Evolutionary conservation across 2,888 invertebrate species (phyloP).

Genomic region (Heliconius hortense): DNA sequence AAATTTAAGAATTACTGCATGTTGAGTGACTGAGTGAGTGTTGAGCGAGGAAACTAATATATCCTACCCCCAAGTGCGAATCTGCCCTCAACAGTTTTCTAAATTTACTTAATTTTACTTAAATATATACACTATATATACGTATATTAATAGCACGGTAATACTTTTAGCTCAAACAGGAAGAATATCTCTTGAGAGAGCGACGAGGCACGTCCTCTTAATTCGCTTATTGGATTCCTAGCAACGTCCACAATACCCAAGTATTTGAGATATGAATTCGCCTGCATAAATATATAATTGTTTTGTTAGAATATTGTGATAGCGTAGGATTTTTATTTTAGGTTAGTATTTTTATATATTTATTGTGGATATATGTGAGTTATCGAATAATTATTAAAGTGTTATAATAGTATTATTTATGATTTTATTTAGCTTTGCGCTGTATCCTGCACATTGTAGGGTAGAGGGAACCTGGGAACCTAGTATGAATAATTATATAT

Average conservation of each 20-base stretch:
- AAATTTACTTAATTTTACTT: background rate
- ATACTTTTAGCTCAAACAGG: slow-evolving; percentile 31
- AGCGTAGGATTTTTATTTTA: background rate
- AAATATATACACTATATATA: background rate
- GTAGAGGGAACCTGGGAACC: too few relatives aligned
- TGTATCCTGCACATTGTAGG: too few relatives aligned
- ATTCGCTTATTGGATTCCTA: slow-evolving; percentile 47
- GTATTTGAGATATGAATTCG: slow-evolving; percentile 27
- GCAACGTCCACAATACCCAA: slow-evolving; percentile 25
- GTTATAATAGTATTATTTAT: too few relatives aligned
- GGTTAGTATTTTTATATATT: background rate
- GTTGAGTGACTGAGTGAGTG: too few relatives aligned
- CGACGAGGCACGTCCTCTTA: slow-evolving; percentile 43
- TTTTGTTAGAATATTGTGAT: background rate
- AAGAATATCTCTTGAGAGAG: slow-evolving; percentile 37
- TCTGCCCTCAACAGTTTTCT: too few relatives aligned
- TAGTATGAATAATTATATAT: too few relatives aligned
- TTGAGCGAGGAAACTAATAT: too few relatives aligned
- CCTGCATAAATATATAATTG: slow-evolving; percentile 24
- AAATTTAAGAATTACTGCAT: too few relatives aligned
- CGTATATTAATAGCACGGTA: background rate
- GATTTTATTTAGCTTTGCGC: too few relatives aligned
- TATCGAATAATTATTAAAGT: too few relatives aligned
- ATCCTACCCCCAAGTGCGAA: too few relatives aligned
- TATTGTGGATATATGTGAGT: too few relatives aligned